Percentiles rank a stretch among this genome's conserved stretches.
Evolutionary conservation across 2,888 invertebrate species (phyloP).

Genomic region (Melinaea marsaeus): DNA sequence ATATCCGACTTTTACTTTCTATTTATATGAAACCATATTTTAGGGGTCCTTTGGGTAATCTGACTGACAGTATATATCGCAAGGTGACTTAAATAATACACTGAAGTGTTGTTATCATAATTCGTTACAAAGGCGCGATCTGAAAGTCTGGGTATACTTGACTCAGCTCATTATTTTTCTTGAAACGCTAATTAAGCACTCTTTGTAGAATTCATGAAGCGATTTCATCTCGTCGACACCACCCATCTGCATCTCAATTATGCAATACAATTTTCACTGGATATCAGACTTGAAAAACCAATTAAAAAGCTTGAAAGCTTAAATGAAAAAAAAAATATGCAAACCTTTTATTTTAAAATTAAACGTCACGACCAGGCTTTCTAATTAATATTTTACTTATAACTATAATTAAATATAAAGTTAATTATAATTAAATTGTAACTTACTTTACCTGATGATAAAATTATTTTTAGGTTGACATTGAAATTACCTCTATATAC

Average conservation of each 20-base stretch:
- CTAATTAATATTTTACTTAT: conserved; percentile 12
- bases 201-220: conserved; percentile 61
- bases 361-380: conserved; percentile 22
- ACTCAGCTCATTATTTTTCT: conserved; percentile 58
- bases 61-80: neutral
- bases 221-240: conserved; percentile 49
- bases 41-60: too few species aligned
- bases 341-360: conserved; percentile 20
- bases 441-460: too few species aligned
- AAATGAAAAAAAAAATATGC: conserved; percentile 22
- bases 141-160: conserved; percentile 18
- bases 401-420: too few species aligned
- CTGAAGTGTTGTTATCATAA: conserved; percentile 16
- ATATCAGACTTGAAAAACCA: conserved; percentile 40
- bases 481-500: too few species aligned
- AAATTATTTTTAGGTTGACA: too few species aligned
- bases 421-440: too few species aligned
- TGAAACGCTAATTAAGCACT: conserved; percentile 61
- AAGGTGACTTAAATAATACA: conserved; percentile 14
- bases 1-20: too few species aligned
- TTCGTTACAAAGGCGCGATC: conserved; percentile 11
- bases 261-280: conserved; percentile 47
- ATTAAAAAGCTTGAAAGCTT: conserved; percentile 34
- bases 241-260: conserved; percentile 52
- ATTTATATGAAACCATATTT: too few species aligned